These are phyloP conservation scores for Axea sp. DNA, from an alignment of 2,888 invertebrate genomes.

Conservation along the genomic window DNA sequence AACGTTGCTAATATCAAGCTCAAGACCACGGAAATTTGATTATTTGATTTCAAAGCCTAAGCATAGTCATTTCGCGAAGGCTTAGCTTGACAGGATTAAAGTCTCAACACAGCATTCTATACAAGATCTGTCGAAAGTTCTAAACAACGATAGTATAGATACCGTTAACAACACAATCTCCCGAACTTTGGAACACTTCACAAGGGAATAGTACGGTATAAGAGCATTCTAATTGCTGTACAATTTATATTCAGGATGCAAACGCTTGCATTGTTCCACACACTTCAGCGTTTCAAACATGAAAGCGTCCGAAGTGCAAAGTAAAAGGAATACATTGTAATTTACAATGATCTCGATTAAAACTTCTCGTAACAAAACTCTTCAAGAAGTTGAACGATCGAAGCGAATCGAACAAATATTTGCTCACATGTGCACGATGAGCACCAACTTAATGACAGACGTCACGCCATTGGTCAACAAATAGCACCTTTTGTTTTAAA, in stretches of 20 bases:
- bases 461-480: no score
- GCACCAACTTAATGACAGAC: no score
- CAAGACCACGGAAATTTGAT: slow-evolving; percentile 37
- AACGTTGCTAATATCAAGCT: slow-evolving; percentile 21
- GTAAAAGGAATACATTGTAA: slow-evolving; percentile 28
- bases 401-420: no score
- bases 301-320: slow-evolving; percentile 29
- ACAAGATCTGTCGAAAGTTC: slow-evolving; percentile 40
- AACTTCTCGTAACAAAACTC: no score
- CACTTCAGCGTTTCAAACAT: slow-evolving; percentile 36
- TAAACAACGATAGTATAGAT: slow-evolving; percentile 42
- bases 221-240: slow-evolving; percentile 57
- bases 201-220: slow-evolving; percentile 43
- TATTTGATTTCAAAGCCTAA: slow-evolving; percentile 41
- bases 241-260: slow-evolving; percentile 38
- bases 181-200: slow-evolving; percentile 54
- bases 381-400: no score
- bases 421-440: no score
- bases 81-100: slow-evolving; percentile 45
- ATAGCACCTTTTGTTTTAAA: no score
- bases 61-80: slow-evolving; percentile 41
- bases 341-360: slow-evolving; percentile 24
- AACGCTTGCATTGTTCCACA: slow-evolving; percentile 38
- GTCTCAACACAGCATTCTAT: slow-evolving; percentile 30
- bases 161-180: slow-evolving; percentile 37